phyloP scores from a whole-genome alignment of 2,888 invertebrate genomes.

The Imbricaverruca yamaguchii region DNA sequence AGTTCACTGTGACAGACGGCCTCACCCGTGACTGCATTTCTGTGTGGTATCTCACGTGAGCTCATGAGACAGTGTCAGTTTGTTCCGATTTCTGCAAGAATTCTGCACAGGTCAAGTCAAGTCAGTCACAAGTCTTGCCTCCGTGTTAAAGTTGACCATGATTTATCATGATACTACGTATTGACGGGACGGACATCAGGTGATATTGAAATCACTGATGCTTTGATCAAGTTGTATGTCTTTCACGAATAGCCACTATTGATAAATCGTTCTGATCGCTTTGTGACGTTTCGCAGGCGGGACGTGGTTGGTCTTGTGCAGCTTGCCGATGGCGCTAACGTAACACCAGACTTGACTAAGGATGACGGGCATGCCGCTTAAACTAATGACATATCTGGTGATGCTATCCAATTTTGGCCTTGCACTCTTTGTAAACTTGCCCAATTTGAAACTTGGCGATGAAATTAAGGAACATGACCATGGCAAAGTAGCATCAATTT shows the following conservation, averaged over 20 bases:
- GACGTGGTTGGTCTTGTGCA: not conserved
- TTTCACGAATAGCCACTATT: not conserved
- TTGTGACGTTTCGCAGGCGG: not conserved
- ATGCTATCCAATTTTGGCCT: not conserved
- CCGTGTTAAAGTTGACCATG: too few species aligned
- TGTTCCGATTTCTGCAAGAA: too few species aligned
- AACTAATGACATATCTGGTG: not conserved
- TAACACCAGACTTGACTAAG: not conserved
- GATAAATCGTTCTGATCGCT: not conserved
- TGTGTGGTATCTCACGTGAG: too few species aligned
- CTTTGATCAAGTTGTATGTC: not conserved
- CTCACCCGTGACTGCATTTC: too few species aligned
- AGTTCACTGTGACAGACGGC: too few species aligned
- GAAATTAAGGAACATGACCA: not conserved
- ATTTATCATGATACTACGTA: not conserved
- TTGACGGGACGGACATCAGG: not conserved
- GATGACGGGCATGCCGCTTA: not conserved
- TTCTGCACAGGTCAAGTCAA: too few species aligned
- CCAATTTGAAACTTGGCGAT: not conserved
- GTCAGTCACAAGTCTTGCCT: too few species aligned
- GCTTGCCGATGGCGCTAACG: not conserved
- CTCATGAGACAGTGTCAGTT: too few species aligned
- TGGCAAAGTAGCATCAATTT: not conserved
- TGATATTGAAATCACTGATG: not conserved
- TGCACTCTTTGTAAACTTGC: not conserved